Base-by-base conservation (phyloP, 2,888 invertebrate species). In the Xanthia icteritia region DNA sequence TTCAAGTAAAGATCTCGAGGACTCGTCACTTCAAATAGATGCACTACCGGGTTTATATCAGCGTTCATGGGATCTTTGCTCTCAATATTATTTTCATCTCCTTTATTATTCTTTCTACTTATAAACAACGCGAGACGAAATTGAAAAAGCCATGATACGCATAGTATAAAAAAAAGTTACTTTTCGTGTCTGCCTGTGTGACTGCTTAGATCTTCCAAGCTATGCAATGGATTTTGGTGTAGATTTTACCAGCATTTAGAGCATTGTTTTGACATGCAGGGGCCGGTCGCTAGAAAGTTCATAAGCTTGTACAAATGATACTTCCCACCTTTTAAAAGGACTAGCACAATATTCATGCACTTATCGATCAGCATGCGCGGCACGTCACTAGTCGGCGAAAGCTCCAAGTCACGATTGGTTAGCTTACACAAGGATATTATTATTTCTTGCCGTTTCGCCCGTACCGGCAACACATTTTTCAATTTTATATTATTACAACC, bases 361-460 rank as follows among this genome's bases (percentile, higher is more conserved):
- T 77, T 86, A 86, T 88, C 88, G 82, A 87, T 79, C 67, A 68
- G 13, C 45, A 68, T 61, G 61, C 61, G 39, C 60, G 17, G 45
- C 76, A 74, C 58, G 73, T 87, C 93, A 89, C 94, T 93, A 93
- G 56, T 58, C 78, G 83, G 90, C 91, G 90, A 93, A 94, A 93
- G 94, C 93, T 91, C 78, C 91, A 88, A 94, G 95, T 95, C 95
- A 95, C 95, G 95, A 95, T 93, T 92, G 93, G 94, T 94, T 95
- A 94, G 93, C 92, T 94, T 93, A 92, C 92, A 92, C 93, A 92
- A 91, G 92, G 91, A 91, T 93, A 93, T 93, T 94, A 94, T 94
- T 94, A 95, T 94, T 94, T 94, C 93, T 93, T 93, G 91, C 91
- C 91, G 90, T 92, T 93, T 90, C 89, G 83, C 86, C 66, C 77